Evolutionary conservation across 2,888 invertebrate species (phyloP).

Genomic region (Bhutanitis thaidina): DNA sequence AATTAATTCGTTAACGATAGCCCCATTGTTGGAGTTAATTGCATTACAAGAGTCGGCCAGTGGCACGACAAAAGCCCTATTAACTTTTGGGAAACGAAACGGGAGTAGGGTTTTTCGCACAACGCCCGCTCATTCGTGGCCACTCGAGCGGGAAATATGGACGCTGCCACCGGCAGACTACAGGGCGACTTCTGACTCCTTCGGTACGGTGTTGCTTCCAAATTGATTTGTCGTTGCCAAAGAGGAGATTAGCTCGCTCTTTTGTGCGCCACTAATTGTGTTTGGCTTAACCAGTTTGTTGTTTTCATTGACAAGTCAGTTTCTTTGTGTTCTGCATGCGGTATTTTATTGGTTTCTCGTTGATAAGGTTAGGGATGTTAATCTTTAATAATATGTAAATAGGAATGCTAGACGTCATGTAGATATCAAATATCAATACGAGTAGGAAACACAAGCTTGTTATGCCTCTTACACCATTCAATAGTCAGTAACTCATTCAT

Average conservation of each 20-base stretch:
- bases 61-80: constrained; percentile 68
- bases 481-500: too few relatives aligned
- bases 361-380: not conserved
- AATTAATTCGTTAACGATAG: constrained; percentile 74
- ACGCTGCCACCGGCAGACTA: constrained; percentile 62
- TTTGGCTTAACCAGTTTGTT: constrained; percentile 65
- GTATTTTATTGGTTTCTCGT: not conserved
- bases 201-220: constrained; percentile 22
- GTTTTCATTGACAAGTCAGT: constrained; percentile 20
- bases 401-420: too few relatives aligned
- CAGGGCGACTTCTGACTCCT: constrained; percentile 50
- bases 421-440: too few relatives aligned
- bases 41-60: constrained; percentile 74
- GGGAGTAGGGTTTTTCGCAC: constrained; percentile 60
- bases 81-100: constrained; percentile 68
- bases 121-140: constrained; percentile 47
- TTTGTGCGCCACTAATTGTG: constrained; percentile 62
- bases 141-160: constrained; percentile 72
- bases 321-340: constrained; percentile 1
- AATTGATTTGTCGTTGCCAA: constrained; percentile 49
- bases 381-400: too few relatives aligned
- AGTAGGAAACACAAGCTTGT: too few relatives aligned
- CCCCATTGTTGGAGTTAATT: constrained; percentile 74
- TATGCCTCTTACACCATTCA: too few relatives aligned
- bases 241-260: constrained; percentile 69